phyloP scores from a whole-genome alignment of 2,797 vertebrate species.

The Ficedula albicollis region DNA sequence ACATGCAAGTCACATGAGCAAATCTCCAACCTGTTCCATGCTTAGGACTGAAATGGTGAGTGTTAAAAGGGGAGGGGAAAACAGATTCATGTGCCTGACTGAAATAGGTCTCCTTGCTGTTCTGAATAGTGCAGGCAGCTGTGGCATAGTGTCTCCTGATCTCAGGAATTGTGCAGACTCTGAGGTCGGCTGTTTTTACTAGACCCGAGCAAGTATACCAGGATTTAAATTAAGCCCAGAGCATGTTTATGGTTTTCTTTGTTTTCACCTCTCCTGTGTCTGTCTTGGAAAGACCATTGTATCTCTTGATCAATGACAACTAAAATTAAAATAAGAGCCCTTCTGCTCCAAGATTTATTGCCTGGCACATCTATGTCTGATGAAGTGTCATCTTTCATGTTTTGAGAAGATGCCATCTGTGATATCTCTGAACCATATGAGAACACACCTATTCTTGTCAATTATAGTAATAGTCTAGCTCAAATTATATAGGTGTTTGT shows the following conservation, averaged over 20 bases:
- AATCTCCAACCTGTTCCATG: neutral
- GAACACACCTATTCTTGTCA: neutral
- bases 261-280: neutral
- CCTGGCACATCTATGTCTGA: neutral
- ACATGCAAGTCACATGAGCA: rapidly evolving
- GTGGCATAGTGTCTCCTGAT: neutral
- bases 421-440: neutral
- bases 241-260: neutral
- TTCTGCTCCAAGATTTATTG: conserved; percentile 37
- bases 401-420: neutral
- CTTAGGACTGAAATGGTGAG: neutral
- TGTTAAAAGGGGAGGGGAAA: neutral
- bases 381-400: neutral
- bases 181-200: neutral
- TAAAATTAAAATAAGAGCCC: conserved; percentile 21
- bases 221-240: neutral
- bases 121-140: neutral
- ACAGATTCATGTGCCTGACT: neutral
- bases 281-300: conserved; percentile 10
- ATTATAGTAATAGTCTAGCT: neutral
- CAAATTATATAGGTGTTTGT: neutral
- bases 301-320: neutral
- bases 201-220: neutral
- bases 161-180: neutral
- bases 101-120: neutral